Base-by-base conservation (phyloP, 2,113 vertebrate species). In the Pandion haliaetus region DNA sequence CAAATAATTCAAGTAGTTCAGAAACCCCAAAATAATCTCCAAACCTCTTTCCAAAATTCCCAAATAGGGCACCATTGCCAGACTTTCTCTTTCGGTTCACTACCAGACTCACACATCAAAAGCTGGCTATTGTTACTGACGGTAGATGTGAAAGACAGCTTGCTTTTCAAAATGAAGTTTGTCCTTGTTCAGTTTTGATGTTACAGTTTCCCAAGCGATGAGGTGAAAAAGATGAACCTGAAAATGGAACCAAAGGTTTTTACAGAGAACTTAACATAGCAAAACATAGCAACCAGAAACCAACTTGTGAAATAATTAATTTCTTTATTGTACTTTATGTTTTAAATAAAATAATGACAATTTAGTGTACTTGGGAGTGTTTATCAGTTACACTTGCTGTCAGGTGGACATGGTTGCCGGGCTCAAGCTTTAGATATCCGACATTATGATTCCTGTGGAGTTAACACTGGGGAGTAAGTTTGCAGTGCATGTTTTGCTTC, bases 21-120 rank as follows among this genome's bases (percentile, higher is more conserved):
- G 88, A 92, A 96, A 95, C 82, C 58, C 95, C 96, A 97, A 98
- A 98, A 96, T 97, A 97, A 98, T 96, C 91, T 97, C 81, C 26
- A 72, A 94, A 86, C 23, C 54, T 82, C 87, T 31, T 93, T 95
- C 79, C 83, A 91, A 91, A 86, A 90, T 82, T 94, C 90, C n/a
- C 66, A 77, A 90, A 81, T 9, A 94, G 85, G 70, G 85, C 80
- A 89, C 32, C 55, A n/a, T 82, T 94, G 95, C 91, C 96, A 96
- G 55, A 34, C 58, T 93, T 93, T 88, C 90, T 97, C 88, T 91
- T 96, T 93, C 84, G 93, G 85, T 93, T 92, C 90, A 85, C 88
- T 96, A 76, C 93, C 82, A 42, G 91, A 98, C 95, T 88, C 81
- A 90, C 84, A 59, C 83, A 94, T 81, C 86, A 92, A 96, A 97